phyloP scores from a whole-genome alignment of 2,888 invertebrate species.

The Rhimphoctona megacephalus region DNA sequence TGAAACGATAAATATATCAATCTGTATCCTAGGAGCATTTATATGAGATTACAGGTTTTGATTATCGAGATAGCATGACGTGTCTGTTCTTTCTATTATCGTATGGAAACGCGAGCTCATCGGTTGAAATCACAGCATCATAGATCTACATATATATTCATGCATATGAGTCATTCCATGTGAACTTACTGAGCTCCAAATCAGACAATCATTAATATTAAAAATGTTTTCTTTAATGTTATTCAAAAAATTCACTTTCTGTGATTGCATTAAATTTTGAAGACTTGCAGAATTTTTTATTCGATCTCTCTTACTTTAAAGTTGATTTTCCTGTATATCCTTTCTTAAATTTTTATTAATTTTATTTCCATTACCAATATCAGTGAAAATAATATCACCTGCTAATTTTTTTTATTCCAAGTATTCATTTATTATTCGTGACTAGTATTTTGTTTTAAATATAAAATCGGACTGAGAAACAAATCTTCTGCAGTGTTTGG shows the following conservation, averaged over 20 bases:
- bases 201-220: neutral
- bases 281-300: neutral
- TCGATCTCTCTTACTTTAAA: neutral
- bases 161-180: neutral
- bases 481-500: too few species aligned
- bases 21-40: constrained; percentile 31
- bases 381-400: too few species aligned
- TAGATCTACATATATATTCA: neutral
- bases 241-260: neutral
- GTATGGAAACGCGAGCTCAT: constrained; percentile 59
- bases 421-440: too few species aligned
- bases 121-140: constrained; percentile 36
- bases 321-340: neutral
- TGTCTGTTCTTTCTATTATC: constrained; percentile 64
- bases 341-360: neutral
- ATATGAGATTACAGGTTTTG: constrained; percentile 57
- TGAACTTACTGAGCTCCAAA: neutral
- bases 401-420: too few species aligned
- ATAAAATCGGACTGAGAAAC: too few species aligned
- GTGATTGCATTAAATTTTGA: neutral
- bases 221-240: neutral
- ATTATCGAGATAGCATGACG: constrained; percentile 61
- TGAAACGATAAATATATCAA: constrained; percentile 26
- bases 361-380: too few species aligned
- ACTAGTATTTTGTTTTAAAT: too few species aligned